Conservation (phyloP, 2,888 invertebrate genomes). For the Synergus laeviventris region DNA sequence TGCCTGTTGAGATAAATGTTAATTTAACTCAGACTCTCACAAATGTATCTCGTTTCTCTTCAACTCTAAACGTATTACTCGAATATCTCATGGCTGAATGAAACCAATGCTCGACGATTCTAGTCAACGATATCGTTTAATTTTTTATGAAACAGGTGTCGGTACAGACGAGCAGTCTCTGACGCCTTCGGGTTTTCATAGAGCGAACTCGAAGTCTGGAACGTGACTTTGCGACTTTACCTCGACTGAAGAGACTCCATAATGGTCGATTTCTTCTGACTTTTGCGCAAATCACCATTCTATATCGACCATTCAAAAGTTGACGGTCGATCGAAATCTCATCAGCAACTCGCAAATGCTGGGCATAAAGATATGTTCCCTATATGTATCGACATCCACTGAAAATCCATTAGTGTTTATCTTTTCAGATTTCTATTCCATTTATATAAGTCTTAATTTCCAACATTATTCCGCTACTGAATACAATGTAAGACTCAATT, state of each 20-base stretch:
- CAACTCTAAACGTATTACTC: slow-evolving; percentile 9
- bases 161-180: slow-evolving; percentile 26
- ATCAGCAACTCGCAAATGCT: slow-evolving; percentile 35
- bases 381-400: slow-evolving; percentile 29
- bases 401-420: slow-evolving; percentile 36
- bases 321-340: slow-evolving; percentile 38
- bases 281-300: slow-evolving; percentile 38
- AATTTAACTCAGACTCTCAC: not conserved
- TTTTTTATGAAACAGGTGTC: slow-evolving; percentile 26
- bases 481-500: slow-evolving; percentile 11
- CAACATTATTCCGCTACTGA: slow-evolving; percentile 11
- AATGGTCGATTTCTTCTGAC: slow-evolving; percentile 38
- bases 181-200: slow-evolving; percentile 32
- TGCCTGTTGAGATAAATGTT: slow-evolving; percentile 16
- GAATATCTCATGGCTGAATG: slow-evolving; percentile 16
- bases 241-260: slow-evolving; percentile 25
- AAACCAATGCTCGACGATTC: slow-evolving; percentile 25
- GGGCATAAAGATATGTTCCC: slow-evolving; percentile 36
- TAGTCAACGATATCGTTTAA: slow-evolving; percentile 34
- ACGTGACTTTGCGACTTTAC: slow-evolving; percentile 40
- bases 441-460: slow-evolving; percentile 20
- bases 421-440: slow-evolving; percentile 34
- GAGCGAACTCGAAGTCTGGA: slow-evolving; percentile 12
- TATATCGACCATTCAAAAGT: slow-evolving; percentile 24
- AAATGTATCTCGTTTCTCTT: slow-evolving; percentile 14